Evolutionary conservation across 2,797 vertebrate species (phyloP).

Genomic region (Alectoris magna): DNA sequence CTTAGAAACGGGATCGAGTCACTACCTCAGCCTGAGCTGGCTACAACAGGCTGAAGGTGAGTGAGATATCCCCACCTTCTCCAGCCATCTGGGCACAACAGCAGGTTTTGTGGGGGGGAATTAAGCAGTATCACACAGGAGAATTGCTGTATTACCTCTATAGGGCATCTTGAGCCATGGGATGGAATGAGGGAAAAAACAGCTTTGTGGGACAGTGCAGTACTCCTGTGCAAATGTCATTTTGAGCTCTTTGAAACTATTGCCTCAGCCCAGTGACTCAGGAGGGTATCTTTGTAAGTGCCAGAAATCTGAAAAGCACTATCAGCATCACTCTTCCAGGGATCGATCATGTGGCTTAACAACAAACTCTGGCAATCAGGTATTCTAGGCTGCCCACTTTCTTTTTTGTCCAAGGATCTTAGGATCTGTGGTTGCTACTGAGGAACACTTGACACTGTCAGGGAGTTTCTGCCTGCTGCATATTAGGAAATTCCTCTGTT

Average conservation of each 20-base stretch:
- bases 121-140: background rate
- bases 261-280: background rate
- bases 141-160: too few relatives aligned
- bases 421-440: background rate
- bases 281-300: accelerated
- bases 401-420: background rate
- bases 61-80: background rate
- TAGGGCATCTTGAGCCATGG: background rate
- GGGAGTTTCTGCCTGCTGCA: background rate
- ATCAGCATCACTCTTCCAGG: background rate
- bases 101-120: background rate
- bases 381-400: background rate
- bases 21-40: background rate
- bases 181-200: background rate
- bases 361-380: background rate
- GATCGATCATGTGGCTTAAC: background rate
- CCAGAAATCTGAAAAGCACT: background rate
- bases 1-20: background rate
- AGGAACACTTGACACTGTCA: background rate
- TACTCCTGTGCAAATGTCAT: background rate
- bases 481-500: background rate
- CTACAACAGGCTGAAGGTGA: background rate
- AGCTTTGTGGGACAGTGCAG: background rate
- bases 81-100: background rate
- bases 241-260: background rate